Conservation (phyloP, 2,113 vertebrate species). For the Ammodytes marinus region DNA sequence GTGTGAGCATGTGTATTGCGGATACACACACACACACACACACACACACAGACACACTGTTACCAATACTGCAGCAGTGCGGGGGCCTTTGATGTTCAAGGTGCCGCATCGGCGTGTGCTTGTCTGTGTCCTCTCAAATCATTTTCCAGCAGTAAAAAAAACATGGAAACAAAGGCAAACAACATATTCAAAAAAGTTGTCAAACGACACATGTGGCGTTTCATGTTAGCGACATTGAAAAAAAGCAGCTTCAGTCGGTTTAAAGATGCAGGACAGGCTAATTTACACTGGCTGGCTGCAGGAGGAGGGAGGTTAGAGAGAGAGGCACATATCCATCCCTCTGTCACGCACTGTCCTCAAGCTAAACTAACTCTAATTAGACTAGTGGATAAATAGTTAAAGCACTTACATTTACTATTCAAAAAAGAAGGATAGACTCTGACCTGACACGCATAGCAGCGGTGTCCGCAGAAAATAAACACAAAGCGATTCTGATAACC, state of each 20-base stretch:
- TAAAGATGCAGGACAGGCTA: conserved; percentile 59
- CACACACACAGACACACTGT: conserved; percentile 35
- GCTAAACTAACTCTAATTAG: conserved; percentile 25
- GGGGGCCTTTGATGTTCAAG: conserved; percentile 79
- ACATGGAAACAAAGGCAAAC: conserved; percentile 81
- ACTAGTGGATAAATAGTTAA: conserved; percentile 15
- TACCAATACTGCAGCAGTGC: conserved; percentile 56
- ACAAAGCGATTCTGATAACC: neutral
- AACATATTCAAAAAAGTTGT: conserved; percentile 75
- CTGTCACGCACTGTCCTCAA: conserved; percentile 17
- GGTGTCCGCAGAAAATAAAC: neutral
- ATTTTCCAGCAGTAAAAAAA: conserved; percentile 68
- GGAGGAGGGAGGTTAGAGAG: conserved; percentile 51
- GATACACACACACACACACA: conserved; percentile 42
- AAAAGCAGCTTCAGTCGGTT: conserved; percentile 34
- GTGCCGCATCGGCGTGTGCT: conserved; percentile 75
- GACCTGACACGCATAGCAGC: neutral
- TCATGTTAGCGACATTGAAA: conserved; percentile 63
- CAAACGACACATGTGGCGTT: conserved; percentile 69
- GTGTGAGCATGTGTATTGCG: conserved; percentile 16
- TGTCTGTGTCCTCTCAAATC: conserved; percentile 81
- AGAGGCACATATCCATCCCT: conserved; percentile 24
- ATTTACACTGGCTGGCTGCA: conserved; percentile 62
- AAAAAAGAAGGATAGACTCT: neutral
- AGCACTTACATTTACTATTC: neutral